Evolutionary conservation across 2,113 vertebrate genomes (phyloP).

Genomic region (Anthoscopus minutus): DNA sequence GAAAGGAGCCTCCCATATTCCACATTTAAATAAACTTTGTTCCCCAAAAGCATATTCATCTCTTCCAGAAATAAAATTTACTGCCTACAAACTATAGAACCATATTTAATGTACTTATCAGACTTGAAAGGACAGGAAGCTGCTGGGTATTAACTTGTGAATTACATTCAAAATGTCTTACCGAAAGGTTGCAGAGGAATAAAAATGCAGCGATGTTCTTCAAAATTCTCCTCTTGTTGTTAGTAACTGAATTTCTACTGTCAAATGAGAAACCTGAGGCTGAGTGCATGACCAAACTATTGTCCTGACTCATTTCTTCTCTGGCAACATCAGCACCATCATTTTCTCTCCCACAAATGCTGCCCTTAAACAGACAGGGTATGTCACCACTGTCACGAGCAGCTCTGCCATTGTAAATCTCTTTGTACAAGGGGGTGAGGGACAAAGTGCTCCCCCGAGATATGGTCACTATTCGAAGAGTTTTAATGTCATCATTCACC

Average conservation of each 20-base stretch:
- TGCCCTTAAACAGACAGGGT: conserved; percentile 36
- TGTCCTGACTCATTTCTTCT: conserved; percentile 49
- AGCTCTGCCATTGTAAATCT: conserved; percentile 72
- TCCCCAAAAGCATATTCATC: not conserved
- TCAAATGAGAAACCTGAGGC: conserved; percentile 44
- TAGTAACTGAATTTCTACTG: conserved; percentile 2
- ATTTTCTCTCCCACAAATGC: not conserved
- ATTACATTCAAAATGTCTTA: conserved; percentile 40
- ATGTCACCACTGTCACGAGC: conserved; percentile 8
- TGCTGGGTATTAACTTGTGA: not conserved
- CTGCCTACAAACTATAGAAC: not conserved
- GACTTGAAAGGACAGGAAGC: not conserved
- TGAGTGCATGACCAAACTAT: conserved; percentile 8
- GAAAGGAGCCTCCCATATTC: not conserved
- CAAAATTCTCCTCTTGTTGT: conserved; percentile 77
- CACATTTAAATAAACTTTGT: not conserved
- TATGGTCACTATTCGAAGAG: conserved; percentile 79
- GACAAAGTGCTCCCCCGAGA: conserved; percentile 54
- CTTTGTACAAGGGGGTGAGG: conserved; percentile 64
- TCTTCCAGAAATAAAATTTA: not conserved
- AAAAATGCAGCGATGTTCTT: conserved; percentile 89
- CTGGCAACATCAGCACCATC: not conserved
- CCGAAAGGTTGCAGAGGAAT: conserved; percentile 85
- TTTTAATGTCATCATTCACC: conserved; percentile 52
- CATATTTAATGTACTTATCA: not conserved